A percentile compares a stretch with the other conserved stretches of the same genome.
These are phyloP conservation scores for Zonotrichia albicollis DNA, from an alignment of 2,797 vertebrate species.

Conservation along the genomic window DNA sequence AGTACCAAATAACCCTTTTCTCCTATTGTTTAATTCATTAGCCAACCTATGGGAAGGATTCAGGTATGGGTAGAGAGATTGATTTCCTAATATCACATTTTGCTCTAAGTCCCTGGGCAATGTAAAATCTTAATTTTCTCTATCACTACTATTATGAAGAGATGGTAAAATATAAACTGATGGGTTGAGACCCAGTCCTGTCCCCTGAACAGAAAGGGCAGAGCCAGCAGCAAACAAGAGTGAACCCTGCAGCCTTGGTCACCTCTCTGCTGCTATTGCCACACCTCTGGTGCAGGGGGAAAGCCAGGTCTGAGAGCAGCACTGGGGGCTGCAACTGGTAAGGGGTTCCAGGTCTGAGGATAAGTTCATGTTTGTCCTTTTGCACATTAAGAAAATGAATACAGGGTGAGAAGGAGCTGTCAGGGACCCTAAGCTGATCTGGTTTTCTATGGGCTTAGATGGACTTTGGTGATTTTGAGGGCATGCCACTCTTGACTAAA, in stretches of 20 bases:
- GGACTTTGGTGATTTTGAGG: no score
- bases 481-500: no score
- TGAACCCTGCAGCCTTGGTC: background rate
- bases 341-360: background rate
- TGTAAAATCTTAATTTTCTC: background rate
- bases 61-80: background rate
- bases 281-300: background rate
- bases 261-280: rapidly evolving
- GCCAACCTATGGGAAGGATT: background rate
- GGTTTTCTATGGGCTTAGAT: background rate
- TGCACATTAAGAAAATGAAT: background rate
- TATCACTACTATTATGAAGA: background rate
- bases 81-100: background rate
- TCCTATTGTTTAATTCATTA: background rate
- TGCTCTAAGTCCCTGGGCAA: background rate
- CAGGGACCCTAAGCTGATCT: background rate
- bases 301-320: background rate
- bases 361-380: background rate
- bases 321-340: background rate
- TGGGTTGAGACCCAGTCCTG: background rate
- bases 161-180: background rate
- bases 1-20: background rate
- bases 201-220: background rate
- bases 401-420: background rate
- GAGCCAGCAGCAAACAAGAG: background rate